phyloP scores from a whole-genome alignment of 2,797 vertebrate species.

The Hypotaenidia philippensis region DNA sequence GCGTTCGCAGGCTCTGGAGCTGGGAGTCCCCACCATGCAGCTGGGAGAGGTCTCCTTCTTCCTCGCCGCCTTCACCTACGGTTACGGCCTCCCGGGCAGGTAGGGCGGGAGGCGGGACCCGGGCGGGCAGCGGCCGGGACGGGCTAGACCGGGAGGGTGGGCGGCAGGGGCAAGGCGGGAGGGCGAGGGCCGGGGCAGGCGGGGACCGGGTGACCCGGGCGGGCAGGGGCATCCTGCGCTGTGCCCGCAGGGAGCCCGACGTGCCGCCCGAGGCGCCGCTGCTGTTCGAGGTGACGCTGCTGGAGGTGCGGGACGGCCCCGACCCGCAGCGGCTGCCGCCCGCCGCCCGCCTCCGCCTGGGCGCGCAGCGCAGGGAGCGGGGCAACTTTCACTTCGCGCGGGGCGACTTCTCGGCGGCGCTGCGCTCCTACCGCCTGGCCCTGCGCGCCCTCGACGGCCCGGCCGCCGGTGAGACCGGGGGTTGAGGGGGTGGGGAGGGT shows the following conservation, averaged over 20 bases:
- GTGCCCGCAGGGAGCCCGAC: constrained; percentile 85
- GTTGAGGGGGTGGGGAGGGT: no score
- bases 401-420: constrained; percentile 83
- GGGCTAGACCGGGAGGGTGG: not conserved
- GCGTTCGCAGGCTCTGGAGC: constrained; percentile 83
- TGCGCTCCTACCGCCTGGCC: constrained; percentile 85
- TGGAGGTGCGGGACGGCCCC: constrained; percentile 82
- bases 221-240: not conserved
- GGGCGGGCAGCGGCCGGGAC: not conserved
- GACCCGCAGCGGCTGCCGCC: constrained; percentile 78
- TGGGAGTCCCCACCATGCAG: constrained; percentile 85
- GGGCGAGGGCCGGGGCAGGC: no score
- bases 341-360: constrained; percentile 84
- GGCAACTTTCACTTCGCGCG: constrained; percentile 90
- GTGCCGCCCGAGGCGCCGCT: constrained; percentile 86
- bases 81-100: constrained; percentile 87
- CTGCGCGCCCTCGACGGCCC: constrained; percentile 38
- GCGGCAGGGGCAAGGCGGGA: no score
- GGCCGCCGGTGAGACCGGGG: not conserved
- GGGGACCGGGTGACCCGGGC: no score
- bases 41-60: constrained; percentile 84
- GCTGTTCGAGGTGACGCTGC: constrained; percentile 89
- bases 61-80: constrained; percentile 85
- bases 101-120: constrained; percentile 37
- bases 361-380: constrained; percentile 87